Evolutionary conservation across 2,797 vertebrate species (phyloP).

Genomic region (Bradypodion pumilum): DNA sequence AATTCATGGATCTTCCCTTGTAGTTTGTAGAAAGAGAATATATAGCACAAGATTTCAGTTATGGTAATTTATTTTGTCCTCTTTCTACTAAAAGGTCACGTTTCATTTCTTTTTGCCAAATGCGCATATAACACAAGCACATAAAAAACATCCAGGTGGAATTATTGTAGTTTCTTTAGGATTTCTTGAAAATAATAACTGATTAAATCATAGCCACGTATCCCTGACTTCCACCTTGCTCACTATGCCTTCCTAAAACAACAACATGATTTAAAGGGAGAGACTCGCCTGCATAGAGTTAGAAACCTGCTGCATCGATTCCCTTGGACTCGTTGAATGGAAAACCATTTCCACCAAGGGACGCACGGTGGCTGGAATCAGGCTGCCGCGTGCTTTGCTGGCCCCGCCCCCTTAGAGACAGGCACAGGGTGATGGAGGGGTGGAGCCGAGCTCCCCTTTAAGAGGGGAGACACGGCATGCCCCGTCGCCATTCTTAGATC

Average conservation of each 20-base stretch:
- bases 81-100: not conserved
- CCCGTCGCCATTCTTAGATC: too few species aligned
- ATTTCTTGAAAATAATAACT: not conserved
- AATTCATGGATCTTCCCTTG: not conserved
- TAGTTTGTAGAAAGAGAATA: not conserved
- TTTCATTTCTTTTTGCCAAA: too few species aligned
- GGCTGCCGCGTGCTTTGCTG: too few species aligned
- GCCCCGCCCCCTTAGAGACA: too few species aligned
- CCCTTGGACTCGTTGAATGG: not conserved
- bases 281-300: too few species aligned
- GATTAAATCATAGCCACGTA: not conserved
- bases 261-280: not conserved
- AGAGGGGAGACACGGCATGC: too few species aligned
- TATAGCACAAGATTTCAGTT: not conserved
- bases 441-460: too few species aligned
- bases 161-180: not conserved
- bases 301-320: too few species aligned
- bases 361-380: too few species aligned
- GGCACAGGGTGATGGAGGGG: too few species aligned
- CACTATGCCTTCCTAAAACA: not conserved
- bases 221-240: not conserved
- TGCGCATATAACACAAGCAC: not conserved
- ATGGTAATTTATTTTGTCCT: not conserved
- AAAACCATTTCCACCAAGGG: not conserved
- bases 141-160: not conserved